These are phyloP conservation scores for Physocephala rufipes DNA, from an alignment of 2,888 invertebrate genomes.

Conservation along the genomic window DNA sequence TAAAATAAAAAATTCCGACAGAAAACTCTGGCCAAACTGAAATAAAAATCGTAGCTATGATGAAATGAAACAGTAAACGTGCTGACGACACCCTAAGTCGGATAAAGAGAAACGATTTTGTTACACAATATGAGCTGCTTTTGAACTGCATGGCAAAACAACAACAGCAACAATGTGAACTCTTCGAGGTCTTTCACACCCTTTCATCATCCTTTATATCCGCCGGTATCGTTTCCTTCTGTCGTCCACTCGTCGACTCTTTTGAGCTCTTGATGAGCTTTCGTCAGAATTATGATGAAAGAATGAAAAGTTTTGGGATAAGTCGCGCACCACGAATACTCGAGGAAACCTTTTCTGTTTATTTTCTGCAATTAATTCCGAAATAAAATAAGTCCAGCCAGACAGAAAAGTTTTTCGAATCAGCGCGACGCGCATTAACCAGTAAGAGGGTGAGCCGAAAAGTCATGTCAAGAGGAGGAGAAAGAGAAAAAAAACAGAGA, in stretches of 20 bases:
- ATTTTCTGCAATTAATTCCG: constrained; percentile 21
- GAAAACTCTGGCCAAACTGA: background rate
- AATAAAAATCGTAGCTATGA: constrained; percentile 28
- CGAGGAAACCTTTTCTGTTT: constrained; percentile 18
- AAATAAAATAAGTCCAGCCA: constrained; percentile 10
- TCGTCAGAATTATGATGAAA: constrained; percentile 23
- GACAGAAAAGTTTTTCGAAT: constrained; percentile 16
- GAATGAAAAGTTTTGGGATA: background rate
- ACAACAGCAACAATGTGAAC: background rate
- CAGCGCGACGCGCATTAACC: too few relatives aligned
- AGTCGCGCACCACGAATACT: constrained; percentile 2
- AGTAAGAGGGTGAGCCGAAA: too few relatives aligned
- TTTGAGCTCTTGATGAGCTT: constrained; percentile 13
- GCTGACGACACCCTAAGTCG: constrained; percentile 21
- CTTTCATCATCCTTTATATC: too few relatives aligned
- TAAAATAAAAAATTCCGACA: constrained; percentile 32
- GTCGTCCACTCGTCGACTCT: background rate
- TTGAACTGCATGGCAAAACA: too few relatives aligned
- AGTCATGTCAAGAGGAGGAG: background rate
- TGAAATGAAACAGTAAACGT: constrained; percentile 31
- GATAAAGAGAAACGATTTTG: constrained; percentile 14
- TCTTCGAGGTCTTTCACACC: background rate
- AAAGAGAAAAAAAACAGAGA: constrained; percentile 5
- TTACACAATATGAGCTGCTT: constrained; percentile 5
- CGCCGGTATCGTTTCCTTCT: background rate